Percentiles rank a stretch among this genome's conserved stretches.
Conservation (phyloP, 2,113 vertebrate genomes). For the Sclerurus mexicanus region DNA sequence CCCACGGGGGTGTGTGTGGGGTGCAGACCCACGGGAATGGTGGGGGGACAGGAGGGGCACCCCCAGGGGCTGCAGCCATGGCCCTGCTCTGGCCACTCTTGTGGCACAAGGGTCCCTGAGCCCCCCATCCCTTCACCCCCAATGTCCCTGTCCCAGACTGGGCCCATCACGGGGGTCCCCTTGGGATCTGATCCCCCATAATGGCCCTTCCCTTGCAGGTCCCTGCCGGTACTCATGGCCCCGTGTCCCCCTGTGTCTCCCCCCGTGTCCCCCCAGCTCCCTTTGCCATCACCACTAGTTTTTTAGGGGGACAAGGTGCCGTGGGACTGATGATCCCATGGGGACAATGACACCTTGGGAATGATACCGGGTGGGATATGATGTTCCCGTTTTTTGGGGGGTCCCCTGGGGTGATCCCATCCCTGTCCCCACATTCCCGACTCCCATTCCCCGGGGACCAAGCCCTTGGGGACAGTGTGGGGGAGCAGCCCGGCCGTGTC, state of each 20-base stretch:
- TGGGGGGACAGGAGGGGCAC: neutral
- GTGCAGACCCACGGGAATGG: neutral
- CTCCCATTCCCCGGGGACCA: neutral
- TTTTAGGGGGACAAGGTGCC: neutral
- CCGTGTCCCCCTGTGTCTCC: neutral
- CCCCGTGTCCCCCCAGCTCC: neutral
- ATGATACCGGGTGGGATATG: neutral
- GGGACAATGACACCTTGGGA: neutral
- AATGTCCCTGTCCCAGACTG: neutral
- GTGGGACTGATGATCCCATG: fast-evolving
- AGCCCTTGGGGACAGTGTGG: neutral
- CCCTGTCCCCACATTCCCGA: neutral
- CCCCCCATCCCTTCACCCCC: neutral
- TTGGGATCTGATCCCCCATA: neutral
- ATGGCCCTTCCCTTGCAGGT: neutral
- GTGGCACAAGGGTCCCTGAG: neutral
- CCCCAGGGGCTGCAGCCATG: neutral
- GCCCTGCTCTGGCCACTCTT: neutral
- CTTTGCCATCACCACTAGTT: neutral
- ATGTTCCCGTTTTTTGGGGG: neutral
- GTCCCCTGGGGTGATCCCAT: neutral
- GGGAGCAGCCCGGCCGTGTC: neutral
- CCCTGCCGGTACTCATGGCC: neutral
- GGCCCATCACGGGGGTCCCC: fast-evolving
- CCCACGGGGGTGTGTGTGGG: neutral